These are phyloP conservation scores for Zosterops borbonicus DNA, from an alignment of 2,113 vertebrate species.

Conservation along the genomic window DNA sequence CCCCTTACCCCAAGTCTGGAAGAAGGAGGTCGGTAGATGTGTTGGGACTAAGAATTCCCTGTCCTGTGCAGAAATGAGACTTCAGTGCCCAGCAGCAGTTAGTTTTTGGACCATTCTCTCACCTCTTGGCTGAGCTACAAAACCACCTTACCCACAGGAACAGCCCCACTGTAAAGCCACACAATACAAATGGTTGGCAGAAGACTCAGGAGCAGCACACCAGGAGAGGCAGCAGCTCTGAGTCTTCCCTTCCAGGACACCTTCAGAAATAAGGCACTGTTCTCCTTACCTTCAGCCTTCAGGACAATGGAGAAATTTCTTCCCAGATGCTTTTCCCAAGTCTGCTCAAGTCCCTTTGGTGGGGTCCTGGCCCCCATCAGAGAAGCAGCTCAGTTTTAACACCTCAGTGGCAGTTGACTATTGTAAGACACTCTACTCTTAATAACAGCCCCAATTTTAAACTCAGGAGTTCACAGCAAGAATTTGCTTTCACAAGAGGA, in stretches of 20 bases:
- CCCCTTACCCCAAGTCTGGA: background rate
- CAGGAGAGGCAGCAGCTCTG: background rate
- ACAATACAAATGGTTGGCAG: background rate
- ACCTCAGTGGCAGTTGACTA: accelerated
- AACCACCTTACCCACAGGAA: background rate
- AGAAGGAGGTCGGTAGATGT: accelerated
- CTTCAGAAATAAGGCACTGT: background rate
- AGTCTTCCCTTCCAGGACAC: background rate
- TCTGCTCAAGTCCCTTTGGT: background rate
- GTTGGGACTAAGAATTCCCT: background rate
- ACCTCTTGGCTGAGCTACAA: background rate
- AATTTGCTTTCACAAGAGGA: background rate
- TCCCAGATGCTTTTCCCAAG: background rate
- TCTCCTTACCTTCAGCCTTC: background rate
- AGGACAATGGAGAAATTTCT: background rate
- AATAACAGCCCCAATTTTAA: background rate
- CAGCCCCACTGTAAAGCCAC: background rate
- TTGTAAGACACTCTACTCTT: background rate
- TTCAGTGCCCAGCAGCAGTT: background rate
- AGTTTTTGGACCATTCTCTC: background rate
- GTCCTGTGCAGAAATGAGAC: background rate
- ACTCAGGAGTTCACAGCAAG: background rate
- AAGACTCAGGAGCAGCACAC: background rate
- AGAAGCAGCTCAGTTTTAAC: accelerated
- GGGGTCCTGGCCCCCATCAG: background rate